Evolutionary conservation across 2,113 vertebrate species (phyloP).

Genomic region (Chloropsis hardwickii): DNA sequence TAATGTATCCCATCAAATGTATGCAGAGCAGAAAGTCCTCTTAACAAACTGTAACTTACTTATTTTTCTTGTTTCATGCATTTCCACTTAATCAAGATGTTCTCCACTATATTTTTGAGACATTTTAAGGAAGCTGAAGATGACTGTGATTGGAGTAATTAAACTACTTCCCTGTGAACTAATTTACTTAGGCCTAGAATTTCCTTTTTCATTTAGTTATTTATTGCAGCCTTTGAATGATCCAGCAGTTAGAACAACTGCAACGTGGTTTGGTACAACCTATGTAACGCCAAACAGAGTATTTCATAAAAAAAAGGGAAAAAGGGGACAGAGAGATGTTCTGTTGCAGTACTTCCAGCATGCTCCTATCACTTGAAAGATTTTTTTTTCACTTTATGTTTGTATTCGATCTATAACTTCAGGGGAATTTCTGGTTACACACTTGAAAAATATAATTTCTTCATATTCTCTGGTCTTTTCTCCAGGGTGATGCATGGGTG

Average conservation of each 20-base stretch:
- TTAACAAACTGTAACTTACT: constrained; percentile 18
- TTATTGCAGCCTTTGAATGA: background rate
- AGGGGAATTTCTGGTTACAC: background rate
- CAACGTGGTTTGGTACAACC: background rate
- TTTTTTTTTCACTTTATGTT: background rate
- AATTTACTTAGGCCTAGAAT: constrained; percentile 17
- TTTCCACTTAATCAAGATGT: constrained; percentile 16
- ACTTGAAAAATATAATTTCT: background rate
- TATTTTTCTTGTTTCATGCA: constrained; percentile 9
- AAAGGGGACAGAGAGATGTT: background rate
- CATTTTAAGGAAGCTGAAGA: constrained; percentile 46
- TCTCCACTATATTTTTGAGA: constrained; percentile 29
- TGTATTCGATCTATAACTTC: background rate
- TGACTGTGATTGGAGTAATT: constrained; percentile 55
- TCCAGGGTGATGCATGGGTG: background rate
- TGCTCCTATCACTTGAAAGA: background rate
- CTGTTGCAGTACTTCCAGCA: background rate
- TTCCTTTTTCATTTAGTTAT: constrained; percentile 39
- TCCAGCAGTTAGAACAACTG: background rate
- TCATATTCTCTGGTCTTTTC: background rate
- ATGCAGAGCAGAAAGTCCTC: background rate
- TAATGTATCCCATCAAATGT: background rate
- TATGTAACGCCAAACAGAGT: background rate
- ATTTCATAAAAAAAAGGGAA: background rate
- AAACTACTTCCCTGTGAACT: constrained; percentile 26